phyloP scores from a whole-genome alignment of 2,797 vertebrate species.

The Eleutherodactylus coqui region DNA sequence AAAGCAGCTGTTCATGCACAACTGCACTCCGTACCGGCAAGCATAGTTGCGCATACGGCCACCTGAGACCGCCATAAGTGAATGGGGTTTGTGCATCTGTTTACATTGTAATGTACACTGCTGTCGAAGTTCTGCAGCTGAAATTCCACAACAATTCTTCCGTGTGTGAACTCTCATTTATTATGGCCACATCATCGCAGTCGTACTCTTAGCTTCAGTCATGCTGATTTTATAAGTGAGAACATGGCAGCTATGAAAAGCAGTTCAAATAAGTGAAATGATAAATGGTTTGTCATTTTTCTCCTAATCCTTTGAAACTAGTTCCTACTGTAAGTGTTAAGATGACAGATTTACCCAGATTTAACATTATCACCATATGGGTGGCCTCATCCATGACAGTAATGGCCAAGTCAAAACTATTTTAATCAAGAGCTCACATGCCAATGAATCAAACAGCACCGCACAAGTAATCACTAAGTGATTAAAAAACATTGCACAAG shows the following conservation, averaged over 20 bases:
- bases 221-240: background rate
- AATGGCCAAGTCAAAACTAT: conserved; percentile 78
- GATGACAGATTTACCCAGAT: conserved; percentile 88
- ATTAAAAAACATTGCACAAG: conserved; percentile 81
- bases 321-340: conserved; percentile 83
- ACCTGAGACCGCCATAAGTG: too few relatives aligned
- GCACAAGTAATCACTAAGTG: conserved; percentile 79
- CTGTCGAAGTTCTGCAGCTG: too few relatives aligned
- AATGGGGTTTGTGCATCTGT: too few relatives aligned
- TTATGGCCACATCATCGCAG: background rate
- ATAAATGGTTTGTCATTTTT: conserved; percentile 71
- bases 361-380: conserved; percentile 93
- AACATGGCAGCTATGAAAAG: background rate
- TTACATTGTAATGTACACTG: too few relatives aligned
- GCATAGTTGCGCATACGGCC: too few relatives aligned
- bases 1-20: too few relatives aligned
- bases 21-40: too few relatives aligned
- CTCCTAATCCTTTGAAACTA: conserved; percentile 79
- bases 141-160: too few relatives aligned
- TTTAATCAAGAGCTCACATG: conserved; percentile 76
- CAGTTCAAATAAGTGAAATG: background rate
- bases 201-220: background rate
- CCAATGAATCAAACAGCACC: conserved; percentile 85
- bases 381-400: conserved; percentile 87
- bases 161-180: too few relatives aligned